Evolutionary conservation across 2,113 vertebrate genomes (phyloP).

Genomic region (Labrus mixtus): DNA sequence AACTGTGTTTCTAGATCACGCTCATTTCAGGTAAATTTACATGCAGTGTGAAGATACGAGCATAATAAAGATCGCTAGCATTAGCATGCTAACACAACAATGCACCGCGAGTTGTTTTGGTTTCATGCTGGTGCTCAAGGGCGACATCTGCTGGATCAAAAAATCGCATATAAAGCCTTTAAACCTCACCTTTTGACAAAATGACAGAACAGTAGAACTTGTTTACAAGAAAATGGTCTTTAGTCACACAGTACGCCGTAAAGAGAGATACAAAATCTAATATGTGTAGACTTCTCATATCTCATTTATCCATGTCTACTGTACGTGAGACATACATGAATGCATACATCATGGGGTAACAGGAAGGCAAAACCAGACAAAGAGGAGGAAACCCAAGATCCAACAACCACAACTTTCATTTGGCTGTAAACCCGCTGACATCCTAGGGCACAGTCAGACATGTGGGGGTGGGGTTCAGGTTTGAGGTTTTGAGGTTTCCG

Average conservation of each 20-base stretch:
- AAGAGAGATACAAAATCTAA: neutral
- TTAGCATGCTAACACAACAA: too few relatives aligned
- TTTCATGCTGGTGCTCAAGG: too few relatives aligned
- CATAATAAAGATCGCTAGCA: too few relatives aligned
- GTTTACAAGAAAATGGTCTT: too few relatives aligned
- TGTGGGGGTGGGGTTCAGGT: conserved; percentile 52
- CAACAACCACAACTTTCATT: conserved; percentile 7
- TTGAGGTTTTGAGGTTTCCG: conserved; percentile 65
- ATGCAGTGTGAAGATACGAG: too few relatives aligned
- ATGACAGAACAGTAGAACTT: neutral
- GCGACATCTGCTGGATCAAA: too few relatives aligned
- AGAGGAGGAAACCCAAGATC: neutral
- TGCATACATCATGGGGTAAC: neutral
- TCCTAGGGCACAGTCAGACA: conserved; percentile 36
- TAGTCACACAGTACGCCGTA: conserved; percentile 2
- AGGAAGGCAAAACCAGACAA: conserved; percentile 11
- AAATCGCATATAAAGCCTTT: too few relatives aligned
- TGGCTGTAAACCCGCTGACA: conserved; percentile 15
- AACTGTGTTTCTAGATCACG: too few relatives aligned
- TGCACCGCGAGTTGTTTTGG: too few relatives aligned
- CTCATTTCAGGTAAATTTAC: too few relatives aligned
- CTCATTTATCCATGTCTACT: neutral
- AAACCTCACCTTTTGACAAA: neutral
- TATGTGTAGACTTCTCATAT: too few relatives aligned
- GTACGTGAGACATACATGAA: conserved; percentile 1